Conservation (phyloP, 2,797 vertebrate species). For the Chelonia mydas region DNA sequence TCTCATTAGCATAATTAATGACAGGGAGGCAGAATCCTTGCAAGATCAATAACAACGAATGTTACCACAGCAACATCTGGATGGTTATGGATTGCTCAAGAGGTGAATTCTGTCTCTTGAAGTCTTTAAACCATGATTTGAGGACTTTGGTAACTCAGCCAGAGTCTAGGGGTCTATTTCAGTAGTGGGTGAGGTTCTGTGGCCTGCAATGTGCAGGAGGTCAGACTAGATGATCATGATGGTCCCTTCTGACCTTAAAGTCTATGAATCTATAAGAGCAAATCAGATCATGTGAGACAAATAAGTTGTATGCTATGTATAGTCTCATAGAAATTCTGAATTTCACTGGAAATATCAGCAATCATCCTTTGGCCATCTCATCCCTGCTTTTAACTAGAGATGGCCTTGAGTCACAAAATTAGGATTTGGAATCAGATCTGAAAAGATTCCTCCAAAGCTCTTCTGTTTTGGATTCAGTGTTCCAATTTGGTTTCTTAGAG, state of each 20-base stretch:
- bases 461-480: conserved; percentile 1
- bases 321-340: conserved; percentile 67
- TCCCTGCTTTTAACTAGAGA: conserved; percentile 9
- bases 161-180: too few species aligned
- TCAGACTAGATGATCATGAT: too few species aligned
- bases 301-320: conserved; percentile 56
- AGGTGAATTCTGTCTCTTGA: neutral
- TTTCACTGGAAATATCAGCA: conserved; percentile 42
- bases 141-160: too few species aligned
- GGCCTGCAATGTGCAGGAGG: too few species aligned
- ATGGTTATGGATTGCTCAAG: conserved; percentile 55
- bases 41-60: conserved; percentile 17
- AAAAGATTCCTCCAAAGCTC: neutral
- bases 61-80: conserved; percentile 41
- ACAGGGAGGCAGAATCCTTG: conserved; percentile 16
- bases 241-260: too few species aligned
- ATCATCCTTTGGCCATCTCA: neutral
- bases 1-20: conserved; percentile 54
- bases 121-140: too few species aligned
- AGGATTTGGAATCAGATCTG: neutral
- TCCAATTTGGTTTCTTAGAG: conserved; percentile 31
- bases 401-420: neutral
- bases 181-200: too few species aligned
- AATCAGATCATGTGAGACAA: conserved; percentile 60
- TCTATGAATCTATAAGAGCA: conserved; percentile 3